Conservation (phyloP, 1,140 invertebrate species). For the Diplogasteroides magnus region DNA sequence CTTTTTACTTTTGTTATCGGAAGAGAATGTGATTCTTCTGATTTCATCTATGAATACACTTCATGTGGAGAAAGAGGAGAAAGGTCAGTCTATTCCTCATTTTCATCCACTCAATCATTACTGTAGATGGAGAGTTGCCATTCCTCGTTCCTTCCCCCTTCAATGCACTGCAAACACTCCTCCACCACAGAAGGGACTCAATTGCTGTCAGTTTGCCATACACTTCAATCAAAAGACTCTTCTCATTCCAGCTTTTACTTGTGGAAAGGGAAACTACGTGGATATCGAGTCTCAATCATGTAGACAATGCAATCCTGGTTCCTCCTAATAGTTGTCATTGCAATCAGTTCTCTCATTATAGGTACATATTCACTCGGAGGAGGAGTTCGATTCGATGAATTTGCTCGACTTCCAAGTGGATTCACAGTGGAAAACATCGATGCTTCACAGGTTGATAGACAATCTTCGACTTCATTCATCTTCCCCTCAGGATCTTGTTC, state of each 20-base stretch:
- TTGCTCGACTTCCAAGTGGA: slow-evolving; percentile 42
- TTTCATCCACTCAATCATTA: not conserved
- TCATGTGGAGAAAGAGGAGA: not conserved
- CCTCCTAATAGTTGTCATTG: too few species aligned
- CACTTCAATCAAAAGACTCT: too few species aligned
- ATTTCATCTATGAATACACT: not conserved
- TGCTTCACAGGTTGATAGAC: slow-evolving; percentile 32
- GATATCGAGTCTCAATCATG: not conserved
- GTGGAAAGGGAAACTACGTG: not conserved
- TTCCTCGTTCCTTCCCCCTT: not conserved
- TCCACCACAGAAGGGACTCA: not conserved
- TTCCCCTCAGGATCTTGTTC: too few species aligned
- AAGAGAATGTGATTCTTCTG: not conserved
- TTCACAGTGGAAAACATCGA: slow-evolving; percentile 43
- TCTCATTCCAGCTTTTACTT: not conserved
- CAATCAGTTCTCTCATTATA: too few species aligned
- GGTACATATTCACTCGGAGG: slow-evolving; percentile 49
- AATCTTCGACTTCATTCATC: too few species aligned
- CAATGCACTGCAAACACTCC: not conserved
- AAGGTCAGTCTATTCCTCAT: not conserved
- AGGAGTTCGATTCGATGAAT: slow-evolving; percentile 50
- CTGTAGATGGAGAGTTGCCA: not conserved
- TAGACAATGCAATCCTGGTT: not conserved
- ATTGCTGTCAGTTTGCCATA: not conserved
- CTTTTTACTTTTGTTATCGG: not conserved